Base-by-base conservation (phyloP, 2,888 invertebrate genomes). In the Clitarchus hookeri region DNA sequence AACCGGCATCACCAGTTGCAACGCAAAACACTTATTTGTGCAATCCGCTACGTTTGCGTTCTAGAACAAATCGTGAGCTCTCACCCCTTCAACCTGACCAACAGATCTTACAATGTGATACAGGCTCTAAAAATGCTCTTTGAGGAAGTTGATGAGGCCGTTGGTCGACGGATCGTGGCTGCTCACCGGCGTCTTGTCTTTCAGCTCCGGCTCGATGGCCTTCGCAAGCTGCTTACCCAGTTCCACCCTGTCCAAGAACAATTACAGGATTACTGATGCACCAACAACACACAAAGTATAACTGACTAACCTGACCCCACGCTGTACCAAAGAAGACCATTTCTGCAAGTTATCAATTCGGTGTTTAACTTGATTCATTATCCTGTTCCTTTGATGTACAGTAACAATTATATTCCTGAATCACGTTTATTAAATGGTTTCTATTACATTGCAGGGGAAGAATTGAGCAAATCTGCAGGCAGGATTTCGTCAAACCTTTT, bases 151-250 rank as follows among this genome's bases (percentile, higher is more conserved):
- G 90, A 99, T 98, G 85, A 99, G 95, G 53, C 98, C 98, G 92
- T 99, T 99, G 84, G 99, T 99, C 44, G 99, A 99, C 44, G 94
- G 94, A 91, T 99, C 99, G 91, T 99, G 99, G 80, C 94, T 94
- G 44, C 94, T 92, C 23, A 96, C 94, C 0, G 94, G 94, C 79
- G 92, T 93, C 44, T 92, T 92, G 90, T 94, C 94, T 87, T 94
- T 93, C 83, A 99, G 92, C 91, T 99, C 99, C 0, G 98, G 97
- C 91, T 99, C 98, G 89, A 99, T 99, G n/a, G 96, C 97, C 92
- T 99, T 99, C 0, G 99, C 99, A 89, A 99, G 92, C 91, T 99
- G 98, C 91, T 99, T 99, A 85, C 99, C 99, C 89, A 99, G 94
- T 92, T 99, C 99, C 85, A 99, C 99, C 65, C 95, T 95, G 16